phyloP scores from a whole-genome alignment of 1,140 invertebrate genomes.

The Bathynomus jamesi region DNA sequence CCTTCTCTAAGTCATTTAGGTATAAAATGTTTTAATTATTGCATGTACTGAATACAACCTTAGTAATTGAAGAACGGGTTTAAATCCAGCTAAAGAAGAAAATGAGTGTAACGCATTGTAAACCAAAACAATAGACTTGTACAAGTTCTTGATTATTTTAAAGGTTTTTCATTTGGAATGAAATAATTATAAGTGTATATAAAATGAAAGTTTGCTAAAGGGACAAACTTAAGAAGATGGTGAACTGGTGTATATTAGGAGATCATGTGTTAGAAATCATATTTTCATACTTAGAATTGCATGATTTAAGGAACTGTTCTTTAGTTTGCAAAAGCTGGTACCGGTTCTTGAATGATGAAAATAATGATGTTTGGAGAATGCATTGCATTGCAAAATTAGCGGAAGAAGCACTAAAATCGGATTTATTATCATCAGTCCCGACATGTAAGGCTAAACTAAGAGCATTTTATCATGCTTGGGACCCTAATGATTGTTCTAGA shows the following conservation, averaged over 20 bases:
- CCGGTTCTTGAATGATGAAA: conserved; percentile 80
- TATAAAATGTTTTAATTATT: too few relatives aligned
- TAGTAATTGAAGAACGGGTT: too few relatives aligned
- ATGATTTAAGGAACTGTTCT: conserved; percentile 77
- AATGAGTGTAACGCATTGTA: background rate
- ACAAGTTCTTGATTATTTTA: background rate
- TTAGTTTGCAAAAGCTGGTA: conserved; percentile 93
- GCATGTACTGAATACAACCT: too few relatives aligned
- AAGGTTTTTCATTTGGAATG: background rate
- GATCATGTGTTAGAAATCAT: conserved; percentile 83
- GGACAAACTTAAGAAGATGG: too few relatives aligned
- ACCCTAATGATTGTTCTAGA: conserved; percentile 89
- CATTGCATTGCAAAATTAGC: conserved; percentile 80
- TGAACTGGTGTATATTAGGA: conserved; percentile 42
- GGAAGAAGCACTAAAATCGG: conserved; percentile 76
- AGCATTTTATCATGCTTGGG: conserved; percentile 94
- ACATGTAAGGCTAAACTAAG: conserved; percentile 91
- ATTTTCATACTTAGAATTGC: conserved; percentile 83
- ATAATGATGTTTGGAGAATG: conserved; percentile 89
- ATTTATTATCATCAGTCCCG: conserved; percentile 76
- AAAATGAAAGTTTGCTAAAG: too few relatives aligned
- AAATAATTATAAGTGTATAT: background rate
- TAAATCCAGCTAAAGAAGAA: too few relatives aligned
- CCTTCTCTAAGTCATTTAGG: too few relatives aligned
- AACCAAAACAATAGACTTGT: background rate